These are phyloP conservation scores for Montipora foliosa DNA, from an alignment of 64 coral and sea anemone genomes.

Conservation along the genomic window DNA sequence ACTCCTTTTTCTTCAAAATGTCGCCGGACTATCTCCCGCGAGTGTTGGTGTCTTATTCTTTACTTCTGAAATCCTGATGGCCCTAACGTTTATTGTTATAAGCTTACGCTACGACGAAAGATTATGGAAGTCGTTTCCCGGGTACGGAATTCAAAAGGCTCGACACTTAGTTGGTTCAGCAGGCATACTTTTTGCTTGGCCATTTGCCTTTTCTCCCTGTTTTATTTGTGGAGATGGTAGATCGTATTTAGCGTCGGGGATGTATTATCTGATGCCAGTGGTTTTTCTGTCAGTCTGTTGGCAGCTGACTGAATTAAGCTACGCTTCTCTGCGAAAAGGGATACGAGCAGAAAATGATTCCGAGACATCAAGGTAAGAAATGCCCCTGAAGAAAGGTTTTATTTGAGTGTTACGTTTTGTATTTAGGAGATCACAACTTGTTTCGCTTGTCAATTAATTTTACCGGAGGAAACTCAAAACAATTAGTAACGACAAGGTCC, in stretches of 20 bases:
- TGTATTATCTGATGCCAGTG: constrained; percentile 28
- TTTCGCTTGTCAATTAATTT: too few species aligned
- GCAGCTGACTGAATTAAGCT: constrained; percentile 34
- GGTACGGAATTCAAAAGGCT: constrained; percentile 31
- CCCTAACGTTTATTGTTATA: not conserved
- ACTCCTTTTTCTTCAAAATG: constrained; percentile 39
- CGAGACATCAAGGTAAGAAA: not conserved
- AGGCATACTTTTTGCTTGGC: constrained; percentile 58
- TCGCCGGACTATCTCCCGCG: constrained; percentile 2
- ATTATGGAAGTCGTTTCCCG: not conserved
- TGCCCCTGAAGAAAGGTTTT: too few species aligned
- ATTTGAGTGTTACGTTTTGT: too few species aligned
- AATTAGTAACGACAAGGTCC: too few species aligned
- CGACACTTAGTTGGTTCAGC: constrained; percentile 43
- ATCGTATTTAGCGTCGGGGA: not conserved
- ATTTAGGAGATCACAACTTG: too few species aligned
- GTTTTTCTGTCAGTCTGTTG: constrained; percentile 39
- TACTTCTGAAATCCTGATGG: constrained; percentile 56
- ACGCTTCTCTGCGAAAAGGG: not conserved
- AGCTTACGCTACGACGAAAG: constrained; percentile 13
- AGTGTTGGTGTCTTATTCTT: constrained; percentile 53
- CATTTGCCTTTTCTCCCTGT: constrained; percentile 51
- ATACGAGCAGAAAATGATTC: constrained; percentile 9
- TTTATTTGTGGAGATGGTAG: constrained; percentile 15
- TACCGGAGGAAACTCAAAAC: too few species aligned